Evolutionary conservation across 2,797 vertebrate species (phyloP), one percentile per base, ranked within the genome.

Genomic region (Anabacerthia variegaticeps): DNA sequence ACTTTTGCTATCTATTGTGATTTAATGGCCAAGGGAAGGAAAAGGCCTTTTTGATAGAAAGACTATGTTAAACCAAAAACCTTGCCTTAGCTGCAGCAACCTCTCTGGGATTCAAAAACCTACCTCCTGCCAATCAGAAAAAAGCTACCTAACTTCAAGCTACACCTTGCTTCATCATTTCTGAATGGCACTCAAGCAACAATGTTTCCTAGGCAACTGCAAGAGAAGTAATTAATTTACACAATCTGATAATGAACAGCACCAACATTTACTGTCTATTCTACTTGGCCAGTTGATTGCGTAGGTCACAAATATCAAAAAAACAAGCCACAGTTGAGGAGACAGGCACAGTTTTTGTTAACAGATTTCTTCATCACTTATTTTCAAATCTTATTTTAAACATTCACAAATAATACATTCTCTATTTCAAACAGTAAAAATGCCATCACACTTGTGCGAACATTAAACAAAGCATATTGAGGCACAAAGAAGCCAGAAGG

Each of bases 401-500:
- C 28, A 49, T 59, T 82, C 55, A 63, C 44, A 76, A 69, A 27
- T 28, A 77, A 46, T 51, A 48, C 6, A 87, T 75, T 78, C 90
- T 80, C 52, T 49, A 56, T 78, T 90, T 90, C 59, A 74, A 87
- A 89, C 20, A 36, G 52, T 58, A 61, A 78, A 93, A 68, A 89
- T 85, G 39, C 51, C 71, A 93, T 56, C 37, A 36, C 44, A 56
- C 48, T 65, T 92, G 77, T 94, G 69, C 51, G 49, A 82, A 93
- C 68, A 55, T 74, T 66, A 44, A 92, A 90, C 68, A 82, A 84
- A 89, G 82, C 77, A 15, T 61, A 97, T 8, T 0, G 76, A 96
- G 92, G 93, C 90, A 93, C 88, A 73, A 68, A 94, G 93, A 62
- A 95, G 88, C 72, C 89, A 72, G 74, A 81, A 87, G 65, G 92